phyloP scores from a whole-genome alignment of 2,113 vertebrate species.

The Argyrosomus japonicus region DNA sequence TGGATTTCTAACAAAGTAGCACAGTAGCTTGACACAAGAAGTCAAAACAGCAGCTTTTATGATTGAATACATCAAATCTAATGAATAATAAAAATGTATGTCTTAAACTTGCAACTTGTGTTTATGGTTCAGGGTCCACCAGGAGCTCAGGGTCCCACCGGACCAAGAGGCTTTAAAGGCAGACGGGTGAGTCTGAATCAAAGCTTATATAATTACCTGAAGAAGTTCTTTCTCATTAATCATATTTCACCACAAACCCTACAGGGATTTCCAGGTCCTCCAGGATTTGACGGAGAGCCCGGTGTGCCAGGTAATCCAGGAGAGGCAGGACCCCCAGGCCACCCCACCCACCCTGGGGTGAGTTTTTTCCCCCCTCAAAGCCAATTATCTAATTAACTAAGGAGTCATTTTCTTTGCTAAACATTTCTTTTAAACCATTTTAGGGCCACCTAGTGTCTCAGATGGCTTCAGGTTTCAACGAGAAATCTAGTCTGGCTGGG shows the following conservation, averaged over 20 bases:
- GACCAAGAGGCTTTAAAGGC: conserved; percentile 93
- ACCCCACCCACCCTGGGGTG: conserved; percentile 88
- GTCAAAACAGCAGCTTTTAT: background rate
- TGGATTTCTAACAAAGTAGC: too few relatives aligned
- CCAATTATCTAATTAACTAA: too few relatives aligned
- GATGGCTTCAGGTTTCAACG: conserved; percentile 91
- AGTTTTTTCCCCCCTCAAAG: conserved; percentile 44
- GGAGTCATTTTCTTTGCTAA: background rate
- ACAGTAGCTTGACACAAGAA: too few relatives aligned
- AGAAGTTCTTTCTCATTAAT: background rate
- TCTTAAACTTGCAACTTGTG: background rate
- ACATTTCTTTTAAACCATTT: background rate
- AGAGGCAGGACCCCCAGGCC: conserved; percentile 90
- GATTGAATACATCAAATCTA: background rate
- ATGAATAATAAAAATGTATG: too few relatives aligned
- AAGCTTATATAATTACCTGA: background rate
- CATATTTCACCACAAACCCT: background rate
- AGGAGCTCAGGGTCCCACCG: conserved; percentile 90
- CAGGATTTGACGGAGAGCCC: conserved; percentile 95
- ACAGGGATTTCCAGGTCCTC: conserved; percentile 92
- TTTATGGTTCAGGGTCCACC: conserved; percentile 88
- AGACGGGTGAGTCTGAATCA: conserved; percentile 82
- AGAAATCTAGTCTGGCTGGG: conserved; percentile 87
- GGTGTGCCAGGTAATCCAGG: conserved; percentile 96
- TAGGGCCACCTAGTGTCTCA: conserved; percentile 88